Evolutionary conservation across 2,888 invertebrate species (phyloP), one percentile per base, ranked within the genome.

Genomic region (Chironomus riparius): DNA sequence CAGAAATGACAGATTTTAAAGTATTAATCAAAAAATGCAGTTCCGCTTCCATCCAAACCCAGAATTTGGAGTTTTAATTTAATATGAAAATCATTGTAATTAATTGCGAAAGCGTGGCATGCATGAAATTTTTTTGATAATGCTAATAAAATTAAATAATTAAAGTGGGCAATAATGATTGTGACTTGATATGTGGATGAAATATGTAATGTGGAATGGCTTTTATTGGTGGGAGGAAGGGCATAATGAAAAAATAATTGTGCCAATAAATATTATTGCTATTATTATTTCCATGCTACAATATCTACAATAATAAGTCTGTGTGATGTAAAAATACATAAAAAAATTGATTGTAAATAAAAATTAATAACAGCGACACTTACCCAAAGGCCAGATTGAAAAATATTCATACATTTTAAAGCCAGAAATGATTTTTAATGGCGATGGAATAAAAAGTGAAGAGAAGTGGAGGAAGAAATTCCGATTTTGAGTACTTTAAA

Each of bases 11-110:
- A 56, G 18, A 56, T 56, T 56, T 56, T 56, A 38, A 47, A 47
- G n/a, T 48, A 61, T 50, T 50, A 72, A 62, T 72, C 72, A 72
- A 72, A 3, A 72, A 62, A 62, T 62, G 72, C 72, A 72, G 47
- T 72, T 72, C 38, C 7, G 38, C 38, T 38, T 28, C 28, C 5
- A 28, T 28, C 28, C 28, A 28, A 5, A 28, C 6, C 3, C 7
- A 38, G 38, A 10, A 38, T 10, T 10, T 38, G 38, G 38, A 47
- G n/a, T 48, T 24, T 50, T 50, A 72, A 62, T 72, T 62, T 62
- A 38, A 72, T 38, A 62, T 72, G 72, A 61, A 72, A 62, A 47
- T 72, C 22, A 62, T 22, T 61, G 72, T 47, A 72, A 72, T 72
- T 61, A 72, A 61, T 72, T 61, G 50, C 72, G n/a, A 18, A 28